phyloP scores from a whole-genome alignment of 1,140 invertebrate species.

The Dryas iulia region DNA sequence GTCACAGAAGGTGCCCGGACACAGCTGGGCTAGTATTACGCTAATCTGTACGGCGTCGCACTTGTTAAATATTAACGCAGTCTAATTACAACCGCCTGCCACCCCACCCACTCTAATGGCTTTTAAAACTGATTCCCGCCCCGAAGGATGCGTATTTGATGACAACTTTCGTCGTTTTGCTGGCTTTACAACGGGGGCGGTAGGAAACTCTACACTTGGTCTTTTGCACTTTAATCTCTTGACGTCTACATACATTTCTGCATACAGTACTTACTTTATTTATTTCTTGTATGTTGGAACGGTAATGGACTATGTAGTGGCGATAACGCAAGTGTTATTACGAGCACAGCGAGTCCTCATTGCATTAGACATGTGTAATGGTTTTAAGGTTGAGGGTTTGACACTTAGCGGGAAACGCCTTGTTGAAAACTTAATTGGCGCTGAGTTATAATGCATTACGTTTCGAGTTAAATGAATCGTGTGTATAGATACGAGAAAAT shows the following conservation, averaged over 20 bases:
- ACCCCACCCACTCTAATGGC: constrained; percentile 71
- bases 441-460: constrained; percentile 19
- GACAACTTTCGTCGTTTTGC: constrained; percentile 67
- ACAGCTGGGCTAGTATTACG: constrained; percentile 60
- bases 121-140: constrained; percentile 79
- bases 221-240: constrained; percentile 52
- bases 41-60: constrained; percentile 70
- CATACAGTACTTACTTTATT: constrained; percentile 8
- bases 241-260: constrained; percentile 22
- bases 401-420: constrained; percentile 32
- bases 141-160: constrained; percentile 78
- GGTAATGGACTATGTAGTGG: constrained; percentile 26
- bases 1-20: constrained; percentile 59
- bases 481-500: neutral
- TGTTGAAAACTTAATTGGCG: constrained; percentile 41
- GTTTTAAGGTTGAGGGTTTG: constrained; percentile 37
- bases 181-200: constrained; percentile 37
- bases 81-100: constrained; percentile 70
- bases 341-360: constrained; percentile 25
- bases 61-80: constrained; percentile 80
- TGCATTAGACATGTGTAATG: constrained; percentile 48
- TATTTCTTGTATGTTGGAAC: constrained; percentile 33
- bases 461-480: constrained; percentile 22
- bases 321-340: constrained; percentile 29
- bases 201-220: constrained; percentile 37